Evolutionary conservation across 1,140 invertebrate genomes (phyloP).

Genomic region (Caenorhabditis tropicalis): DNA sequence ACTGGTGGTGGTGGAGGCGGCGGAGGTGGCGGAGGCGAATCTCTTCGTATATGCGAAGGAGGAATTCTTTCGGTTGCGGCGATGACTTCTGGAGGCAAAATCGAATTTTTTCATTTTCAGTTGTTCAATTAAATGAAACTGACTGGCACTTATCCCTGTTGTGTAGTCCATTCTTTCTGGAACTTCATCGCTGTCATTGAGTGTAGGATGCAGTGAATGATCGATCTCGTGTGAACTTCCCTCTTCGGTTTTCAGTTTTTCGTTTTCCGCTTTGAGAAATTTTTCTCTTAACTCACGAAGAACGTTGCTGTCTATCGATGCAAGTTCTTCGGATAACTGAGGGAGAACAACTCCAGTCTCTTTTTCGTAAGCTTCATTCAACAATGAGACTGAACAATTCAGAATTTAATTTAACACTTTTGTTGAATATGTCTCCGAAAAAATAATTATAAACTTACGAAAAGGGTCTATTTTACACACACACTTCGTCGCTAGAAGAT

Average conservation of each 20-base stretch:
- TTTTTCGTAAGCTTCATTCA: background rate
- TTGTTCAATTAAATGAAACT: too few species aligned
- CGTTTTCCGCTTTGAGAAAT: background rate
- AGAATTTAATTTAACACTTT: too few species aligned
- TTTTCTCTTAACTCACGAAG: background rate
- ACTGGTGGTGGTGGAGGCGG: background rate
- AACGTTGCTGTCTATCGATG: background rate
- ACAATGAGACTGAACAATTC: background rate
- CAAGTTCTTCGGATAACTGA: background rate
- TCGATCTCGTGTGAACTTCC: too few species aligned
- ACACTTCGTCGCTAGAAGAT: constrained; percentile 46
- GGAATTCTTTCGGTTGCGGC: background rate
- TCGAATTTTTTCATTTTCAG: too few species aligned
- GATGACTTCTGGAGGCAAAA: background rate
- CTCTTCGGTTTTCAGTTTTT: background rate
- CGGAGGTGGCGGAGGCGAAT: background rate
- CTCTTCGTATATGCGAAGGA: background rate
- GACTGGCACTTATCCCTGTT: background rate
- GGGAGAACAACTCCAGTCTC: background rate
- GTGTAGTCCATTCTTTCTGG: background rate
- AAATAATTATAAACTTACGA: constrained; percentile 31
- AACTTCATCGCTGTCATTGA: background rate
- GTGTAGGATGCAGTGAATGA: background rate
- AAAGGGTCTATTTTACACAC: constrained; percentile 45
- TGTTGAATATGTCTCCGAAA: too few species aligned